Conservation (phyloP, 2,888 invertebrate genomes). For the Diarsia brunnea region DNA sequence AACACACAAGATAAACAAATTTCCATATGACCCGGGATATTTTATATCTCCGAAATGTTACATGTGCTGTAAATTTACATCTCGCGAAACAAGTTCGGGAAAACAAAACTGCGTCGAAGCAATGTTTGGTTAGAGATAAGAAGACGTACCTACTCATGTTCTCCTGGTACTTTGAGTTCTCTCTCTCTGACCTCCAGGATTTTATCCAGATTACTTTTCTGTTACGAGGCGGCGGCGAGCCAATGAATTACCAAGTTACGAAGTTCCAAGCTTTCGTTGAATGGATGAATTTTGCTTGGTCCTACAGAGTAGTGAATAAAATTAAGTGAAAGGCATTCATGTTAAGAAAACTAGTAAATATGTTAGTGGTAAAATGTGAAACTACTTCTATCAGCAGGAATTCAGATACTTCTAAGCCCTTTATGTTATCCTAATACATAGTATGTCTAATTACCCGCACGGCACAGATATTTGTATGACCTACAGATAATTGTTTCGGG, state of each 20-base stretch:
- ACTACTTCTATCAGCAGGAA: not conserved
- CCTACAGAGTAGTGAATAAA: not conserved
- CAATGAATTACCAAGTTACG: slow-evolving; percentile 48
- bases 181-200: slow-evolving; percentile 21
- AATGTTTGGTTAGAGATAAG: slow-evolving; percentile 57
- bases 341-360: not conserved
- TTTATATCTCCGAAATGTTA: slow-evolving; percentile 29
- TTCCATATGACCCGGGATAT: slow-evolving; percentile 13
- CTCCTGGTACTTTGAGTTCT: slow-evolving; percentile 30
- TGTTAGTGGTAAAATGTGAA: not conserved
- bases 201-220: slow-evolving; percentile 52
- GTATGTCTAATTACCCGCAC: no score
- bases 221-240: slow-evolving; percentile 22
- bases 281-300: slow-evolving; percentile 18
- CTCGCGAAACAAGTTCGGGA: slow-evolving; percentile 58
- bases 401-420: not conserved
- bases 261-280: slow-evolving; percentile 32
- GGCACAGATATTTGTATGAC: no score
- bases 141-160: slow-evolving; percentile 39
- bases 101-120: slow-evolving; percentile 66
- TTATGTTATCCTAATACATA: slow-evolving; percentile 15
- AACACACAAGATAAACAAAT: slow-evolving; percentile 2
- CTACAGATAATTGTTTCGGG: no score
- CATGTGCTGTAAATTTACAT: slow-evolving; percentile 19
- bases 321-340: slow-evolving; percentile 19